Conservation (phyloP, 2,113 vertebrate species). For the Acanthisitta chloris region DNA sequence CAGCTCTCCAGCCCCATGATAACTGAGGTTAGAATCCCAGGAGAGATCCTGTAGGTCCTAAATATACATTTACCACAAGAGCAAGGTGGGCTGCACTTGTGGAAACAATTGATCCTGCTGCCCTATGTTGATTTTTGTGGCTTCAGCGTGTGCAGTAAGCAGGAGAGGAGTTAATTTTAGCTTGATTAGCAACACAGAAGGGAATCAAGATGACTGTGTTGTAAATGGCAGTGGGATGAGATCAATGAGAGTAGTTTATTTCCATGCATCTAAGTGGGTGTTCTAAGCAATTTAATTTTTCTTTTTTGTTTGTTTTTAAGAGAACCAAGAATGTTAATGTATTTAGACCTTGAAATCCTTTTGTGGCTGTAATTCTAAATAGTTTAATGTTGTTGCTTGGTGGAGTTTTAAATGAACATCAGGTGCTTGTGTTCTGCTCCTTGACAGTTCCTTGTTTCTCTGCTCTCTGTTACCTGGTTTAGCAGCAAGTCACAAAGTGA, state of each 20-base stretch:
- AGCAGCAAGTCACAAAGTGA: background rate
- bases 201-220: constrained; percentile 13
- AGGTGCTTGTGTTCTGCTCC: background rate
- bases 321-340: constrained; percentile 19
- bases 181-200: constrained; percentile 50
- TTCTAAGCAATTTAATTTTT: constrained; percentile 5
- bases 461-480: background rate
- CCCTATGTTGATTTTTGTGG: background rate
- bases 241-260: constrained; percentile 53
- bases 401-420: background rate
- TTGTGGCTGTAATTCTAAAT: background rate
- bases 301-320: constrained; percentile 2
- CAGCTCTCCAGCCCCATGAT: background rate
- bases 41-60: background rate
- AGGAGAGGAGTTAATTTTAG: constrained; percentile 50
- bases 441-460: background rate
- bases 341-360: constrained; percentile 19
- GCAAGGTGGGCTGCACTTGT: background rate
- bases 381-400: background rate
- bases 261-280: constrained; percentile 34
- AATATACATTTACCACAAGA: background rate
- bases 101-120: background rate
- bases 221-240: constrained; percentile 32
- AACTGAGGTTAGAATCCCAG: background rate
- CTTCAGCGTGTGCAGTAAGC: background rate